Evolutionary conservation across 2,113 vertebrate genomes (phyloP), one percentile per base, ranked within the genome.

Genomic region (Xiphophorus maculatus): DNA sequence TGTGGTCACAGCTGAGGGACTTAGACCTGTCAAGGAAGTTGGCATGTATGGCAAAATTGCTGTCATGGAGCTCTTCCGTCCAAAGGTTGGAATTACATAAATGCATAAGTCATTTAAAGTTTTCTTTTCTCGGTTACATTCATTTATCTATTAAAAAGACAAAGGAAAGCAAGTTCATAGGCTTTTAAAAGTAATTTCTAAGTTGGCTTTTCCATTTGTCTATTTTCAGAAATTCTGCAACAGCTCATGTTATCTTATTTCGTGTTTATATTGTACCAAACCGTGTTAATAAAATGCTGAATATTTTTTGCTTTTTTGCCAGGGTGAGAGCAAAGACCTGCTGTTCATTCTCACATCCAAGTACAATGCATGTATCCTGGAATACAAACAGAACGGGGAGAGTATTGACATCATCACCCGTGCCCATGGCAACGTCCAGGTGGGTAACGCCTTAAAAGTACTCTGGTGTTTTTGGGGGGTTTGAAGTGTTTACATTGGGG

Each of bases 31-130:
- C 74, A 99, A 99, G 76, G 98, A 99, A 87, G 97, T 99, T 69
- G 97, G 98, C 73, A 99, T 99, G 97, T 99, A 99, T 0, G 98
- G 98, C 30, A 99, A 97, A 90, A 99, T 97, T 0, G 96, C 97
- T 0, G 97, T 99, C 76, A 99, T 99, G 97, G 97, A 99, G 89
- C 97, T 99, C 29, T 99, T 99, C 91, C 93, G 97, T 30, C 98
- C 98, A 35, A 99, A 99, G 96, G 98, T 99, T 70, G 74, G 88
- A 58, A 19, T 32, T 60, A 28, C 22, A 4, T 22, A 22, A 19
- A 15, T 17, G 9, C 22, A 33, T 22, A 64, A 33, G 30, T 9
- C 63, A 9, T 30, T 32, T 63, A 15, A n/a, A 5, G 10, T 3
- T 28, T 37, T 40, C 63, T 64, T 64, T 30, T 4, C 9, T 6